Evolutionary conservation across 2,113 vertebrate species (phyloP), one percentile per base, ranked within the genome.

Genomic region (Dipodomys spectabilis): DNA sequence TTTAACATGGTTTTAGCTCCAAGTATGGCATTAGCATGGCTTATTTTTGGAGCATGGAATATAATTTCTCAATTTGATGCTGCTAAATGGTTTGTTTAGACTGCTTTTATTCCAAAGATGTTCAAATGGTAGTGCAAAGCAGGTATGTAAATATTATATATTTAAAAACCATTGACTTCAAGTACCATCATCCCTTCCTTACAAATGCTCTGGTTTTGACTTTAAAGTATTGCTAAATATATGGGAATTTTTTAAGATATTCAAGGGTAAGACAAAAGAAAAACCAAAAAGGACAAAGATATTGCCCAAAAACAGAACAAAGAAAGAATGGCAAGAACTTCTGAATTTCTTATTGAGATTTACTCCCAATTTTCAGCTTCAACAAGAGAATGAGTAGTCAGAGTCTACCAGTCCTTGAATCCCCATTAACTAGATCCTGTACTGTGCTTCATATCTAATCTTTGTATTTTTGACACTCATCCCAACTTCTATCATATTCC

Each of bases 141-240:
- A 69, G 19, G 18, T 84, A 72, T 75, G 16, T 80, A 89, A 74
- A 91, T 64, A 60, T 18, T 72, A 62, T 82, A 35, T 57, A 69
- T 65, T 83, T 90, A 22, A 49, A 67, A 45, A 91, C 74, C 2
- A 7, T 71, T 88, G 22, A 86, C 88, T 94, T 94, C 39, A 28
- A 69, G 49, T 62, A 65, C 45, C 30, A 69, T 49, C 45, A 30
- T 1, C 53, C 25, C 25, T 57, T 30, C 60, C 13, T 20, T 11
- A 64, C 16, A 80, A 72, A n/a, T 7, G 83, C 25, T 77, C 73
- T 92, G 20, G 8, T 91, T 90, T 86, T 22, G n/a, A 72, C 30
- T 84, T 91, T 92, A 85, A 90, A n/a, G 13, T 28, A 79, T 67
- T 89, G 82, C 86, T 81, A 62, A 92, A 86, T 62, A 86, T 28